These are phyloP conservation scores for Leucopsar rothschildi DNA, from an alignment of 2,113 vertebrate genomes.

Conservation along the genomic window DNA sequence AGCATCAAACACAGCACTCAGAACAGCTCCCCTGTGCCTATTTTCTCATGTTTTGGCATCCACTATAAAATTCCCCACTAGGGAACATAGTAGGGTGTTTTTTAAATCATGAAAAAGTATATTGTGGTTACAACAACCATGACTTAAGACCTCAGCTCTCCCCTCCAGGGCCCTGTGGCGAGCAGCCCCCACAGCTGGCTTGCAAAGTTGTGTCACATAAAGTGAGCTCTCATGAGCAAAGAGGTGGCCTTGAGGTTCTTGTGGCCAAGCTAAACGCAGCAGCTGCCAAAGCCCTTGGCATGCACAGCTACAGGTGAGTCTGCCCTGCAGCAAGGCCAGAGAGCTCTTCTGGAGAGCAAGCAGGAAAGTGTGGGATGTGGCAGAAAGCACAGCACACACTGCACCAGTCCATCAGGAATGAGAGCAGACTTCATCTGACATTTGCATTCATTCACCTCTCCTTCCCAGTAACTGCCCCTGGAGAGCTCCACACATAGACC, in stretches of 20 bases:
- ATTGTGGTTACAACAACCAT: constrained; percentile 10
- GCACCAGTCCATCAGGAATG: neutral
- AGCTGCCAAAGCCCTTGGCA: constrained; percentile 29
- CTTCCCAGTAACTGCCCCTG: neutral
- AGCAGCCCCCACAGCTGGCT: neutral
- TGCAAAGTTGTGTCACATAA: neutral
- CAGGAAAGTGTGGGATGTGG: neutral
- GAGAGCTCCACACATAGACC: neutral
- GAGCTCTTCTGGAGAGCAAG: neutral
- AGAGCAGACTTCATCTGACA: neutral
- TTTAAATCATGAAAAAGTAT: neutral
- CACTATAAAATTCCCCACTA: neutral
- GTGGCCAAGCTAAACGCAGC: neutral
- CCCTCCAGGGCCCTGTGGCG: neutral
- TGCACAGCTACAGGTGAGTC: neutral
- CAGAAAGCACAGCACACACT: neutral
- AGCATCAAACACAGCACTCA: neutral
- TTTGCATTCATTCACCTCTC: neutral
- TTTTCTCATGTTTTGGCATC: neutral
- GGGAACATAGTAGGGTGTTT: neutral
- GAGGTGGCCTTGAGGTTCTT: neutral
- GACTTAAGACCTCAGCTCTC: constrained; percentile 10
- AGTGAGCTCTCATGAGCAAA: neutral
- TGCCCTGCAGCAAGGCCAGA: neutral
- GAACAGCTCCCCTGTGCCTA: neutral